Evolutionary conservation across 2,113 vertebrate species (phyloP), one percentile per base, ranked within the genome.

Genomic region (Pterocles gutturalis): DNA sequence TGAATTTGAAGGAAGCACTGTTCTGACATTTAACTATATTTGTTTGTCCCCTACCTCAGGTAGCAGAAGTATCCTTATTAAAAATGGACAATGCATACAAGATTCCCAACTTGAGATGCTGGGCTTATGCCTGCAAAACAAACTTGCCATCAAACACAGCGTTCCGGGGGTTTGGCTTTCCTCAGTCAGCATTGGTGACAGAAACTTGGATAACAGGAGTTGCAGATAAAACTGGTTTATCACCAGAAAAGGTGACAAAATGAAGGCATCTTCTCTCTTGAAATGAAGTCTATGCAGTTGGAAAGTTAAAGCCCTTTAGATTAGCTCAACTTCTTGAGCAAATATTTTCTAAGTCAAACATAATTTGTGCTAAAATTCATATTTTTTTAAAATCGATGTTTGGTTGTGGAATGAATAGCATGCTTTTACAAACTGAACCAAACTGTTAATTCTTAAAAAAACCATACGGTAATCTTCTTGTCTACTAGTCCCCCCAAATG

Each of bases 131-230:
- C 66, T 99, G 98, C 97, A 98, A 97, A 90, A 99, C 99, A 65
- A 99, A 99, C 95, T 93, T 99, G 82, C 98, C 98, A 10, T 99
- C 99, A 96, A 99, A 98, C 90, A 98, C 96, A 5, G 98, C 99
- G 0, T 99, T 99, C 95, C 93, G 98, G 80, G 99, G 98, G 41
- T 99, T 99, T 72, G 98, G 99, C 4, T 99, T 99, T 66, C 99
- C 99, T 5, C 99, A 99, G 79, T 60, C 95, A 84, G 85, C 97
- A 46, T 53, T 98, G 83, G 90, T 99, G 26, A 97, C 98, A 67
- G 99, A 99, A 97, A 98, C 97, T 80, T 98, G 98, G 98, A 67
- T 99, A 49, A 97, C 96, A 17, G 98, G 93, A 3, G 95, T 99
- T 31, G 98, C 98, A 73, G 81, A 97, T 75, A 96, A 95, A 89